Evolutionary conservation across 2,888 invertebrate genomes (phyloP).

Genomic region (Conops quadrifasciatus): DNA sequence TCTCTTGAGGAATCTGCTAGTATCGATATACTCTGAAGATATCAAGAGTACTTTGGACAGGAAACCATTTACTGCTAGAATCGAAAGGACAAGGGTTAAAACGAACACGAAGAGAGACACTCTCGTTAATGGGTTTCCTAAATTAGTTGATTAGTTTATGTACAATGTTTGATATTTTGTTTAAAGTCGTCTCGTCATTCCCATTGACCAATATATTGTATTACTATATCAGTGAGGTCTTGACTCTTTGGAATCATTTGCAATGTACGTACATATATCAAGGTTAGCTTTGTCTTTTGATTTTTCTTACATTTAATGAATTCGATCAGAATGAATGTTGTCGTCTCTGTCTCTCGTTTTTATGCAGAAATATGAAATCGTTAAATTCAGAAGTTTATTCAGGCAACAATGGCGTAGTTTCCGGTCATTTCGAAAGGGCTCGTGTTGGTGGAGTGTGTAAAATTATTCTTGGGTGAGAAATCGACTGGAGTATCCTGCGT

Average conservation of each 20-base stretch:
- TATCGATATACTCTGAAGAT: too few relatives aligned
- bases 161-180: neutral
- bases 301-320: slow-evolving; percentile 11
- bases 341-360: neutral
- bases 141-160: too few relatives aligned
- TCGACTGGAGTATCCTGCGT: slow-evolving; percentile 63
- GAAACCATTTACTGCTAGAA: too few relatives aligned
- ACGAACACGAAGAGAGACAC: too few relatives aligned
- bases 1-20: too few relatives aligned
- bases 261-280: neutral
- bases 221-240: too few relatives aligned
- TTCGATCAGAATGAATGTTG: neutral
- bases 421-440: slow-evolving; percentile 64
- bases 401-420: slow-evolving; percentile 62
- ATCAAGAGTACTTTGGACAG: too few relatives aligned
- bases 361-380: neutral
- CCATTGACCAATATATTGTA: too few relatives aligned
- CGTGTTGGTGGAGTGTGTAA: slow-evolving; percentile 62
- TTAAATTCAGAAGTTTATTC: slow-evolving; percentile 29
- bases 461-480: slow-evolving; percentile 64
- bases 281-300: slow-evolving; percentile 19
- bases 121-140: too few relatives aligned
- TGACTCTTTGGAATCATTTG: neutral
- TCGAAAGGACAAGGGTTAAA: too few relatives aligned
- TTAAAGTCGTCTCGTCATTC: neutral